phyloP scores from a whole-genome alignment of 1,140 invertebrate genomes.

The Drosophila watanabei region DNA sequence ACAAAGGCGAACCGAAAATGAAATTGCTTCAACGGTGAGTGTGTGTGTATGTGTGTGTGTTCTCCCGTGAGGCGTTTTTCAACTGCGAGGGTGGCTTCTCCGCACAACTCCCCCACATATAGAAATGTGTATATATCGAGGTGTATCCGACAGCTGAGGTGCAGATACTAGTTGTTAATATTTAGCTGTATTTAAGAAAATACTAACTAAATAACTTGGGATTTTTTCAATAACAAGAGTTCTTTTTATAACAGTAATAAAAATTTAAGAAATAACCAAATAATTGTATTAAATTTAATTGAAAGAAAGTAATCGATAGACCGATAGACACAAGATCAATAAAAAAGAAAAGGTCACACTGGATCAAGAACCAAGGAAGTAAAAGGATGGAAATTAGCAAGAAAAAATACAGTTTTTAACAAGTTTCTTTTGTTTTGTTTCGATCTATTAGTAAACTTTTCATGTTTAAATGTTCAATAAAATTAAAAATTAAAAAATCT shows the following conservation, averaged over 20 bases:
- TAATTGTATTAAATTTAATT: no score
- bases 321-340: no score
- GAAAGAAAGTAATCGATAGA: no score
- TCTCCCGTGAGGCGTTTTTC: constrained; percentile 32
- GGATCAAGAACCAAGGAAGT: not conserved
- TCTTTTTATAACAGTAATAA: no score
- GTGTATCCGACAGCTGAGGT: constrained; percentile 8
- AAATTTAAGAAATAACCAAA: no score
- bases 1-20: constrained; percentile 32
- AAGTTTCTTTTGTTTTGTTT: not conserved
- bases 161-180: not conserved
- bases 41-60: constrained; percentile 2
- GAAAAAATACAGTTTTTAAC: not conserved
- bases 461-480: not conserved
- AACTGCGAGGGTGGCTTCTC: constrained; percentile 34
- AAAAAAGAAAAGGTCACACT: not conserved
- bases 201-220: not conserved
- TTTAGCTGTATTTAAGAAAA: not conserved
- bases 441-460: not conserved
- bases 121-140: constrained; percentile 18
- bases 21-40: constrained; percentile 27
- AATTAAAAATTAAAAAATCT: not conserved
- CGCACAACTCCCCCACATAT: constrained; percentile 9
- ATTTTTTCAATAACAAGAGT: not conserved
- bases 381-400: not conserved